Conservation (phyloP, 53 echinoderm and acorn worm species). For the Holothuria scabra region DNA sequence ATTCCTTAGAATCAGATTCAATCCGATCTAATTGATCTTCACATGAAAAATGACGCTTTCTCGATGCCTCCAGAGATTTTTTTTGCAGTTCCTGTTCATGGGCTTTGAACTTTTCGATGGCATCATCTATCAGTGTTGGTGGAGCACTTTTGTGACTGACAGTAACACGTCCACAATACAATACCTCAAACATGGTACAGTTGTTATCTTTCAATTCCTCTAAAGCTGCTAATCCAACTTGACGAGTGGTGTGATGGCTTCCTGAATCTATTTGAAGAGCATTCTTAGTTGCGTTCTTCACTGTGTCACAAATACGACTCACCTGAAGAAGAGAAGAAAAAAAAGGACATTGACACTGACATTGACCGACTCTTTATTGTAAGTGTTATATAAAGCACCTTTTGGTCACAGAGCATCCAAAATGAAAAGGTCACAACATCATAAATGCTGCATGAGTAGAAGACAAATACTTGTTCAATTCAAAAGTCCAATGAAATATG, state of each 20-base stretch:
- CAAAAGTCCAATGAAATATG: no score
- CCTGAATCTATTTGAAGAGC: constrained; percentile 52
- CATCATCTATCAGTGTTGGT: constrained; percentile 93
- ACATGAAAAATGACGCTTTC: constrained; percentile 84
- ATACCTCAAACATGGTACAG: constrained; percentile 90
- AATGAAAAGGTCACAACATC: no score
- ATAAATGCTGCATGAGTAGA: no score
- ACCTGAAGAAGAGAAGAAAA: neutral
- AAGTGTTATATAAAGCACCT: no score
- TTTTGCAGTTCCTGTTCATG: constrained; percentile 73
- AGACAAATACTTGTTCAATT: no score
- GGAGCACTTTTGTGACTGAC: constrained; percentile 93
- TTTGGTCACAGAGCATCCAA: no score
- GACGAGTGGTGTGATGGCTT: constrained; percentile 40
- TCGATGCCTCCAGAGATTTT: constrained; percentile 46
- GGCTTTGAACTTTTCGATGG: constrained; percentile 84
- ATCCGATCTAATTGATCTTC: constrained; percentile 71
- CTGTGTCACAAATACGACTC: constrained; percentile 15
- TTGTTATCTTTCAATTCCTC: constrained; percentile 72
- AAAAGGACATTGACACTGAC: no score
- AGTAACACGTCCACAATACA: constrained; percentile 82
- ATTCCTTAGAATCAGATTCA: neutral
- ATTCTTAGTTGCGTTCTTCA: constrained; percentile 64
- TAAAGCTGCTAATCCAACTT: constrained; percentile 57
- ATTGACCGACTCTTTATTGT: no score